Evolutionary conservation across 2,888 invertebrate genomes (phyloP), one percentile per base, ranked within the genome.

Genomic region (Labia minor): DNA sequence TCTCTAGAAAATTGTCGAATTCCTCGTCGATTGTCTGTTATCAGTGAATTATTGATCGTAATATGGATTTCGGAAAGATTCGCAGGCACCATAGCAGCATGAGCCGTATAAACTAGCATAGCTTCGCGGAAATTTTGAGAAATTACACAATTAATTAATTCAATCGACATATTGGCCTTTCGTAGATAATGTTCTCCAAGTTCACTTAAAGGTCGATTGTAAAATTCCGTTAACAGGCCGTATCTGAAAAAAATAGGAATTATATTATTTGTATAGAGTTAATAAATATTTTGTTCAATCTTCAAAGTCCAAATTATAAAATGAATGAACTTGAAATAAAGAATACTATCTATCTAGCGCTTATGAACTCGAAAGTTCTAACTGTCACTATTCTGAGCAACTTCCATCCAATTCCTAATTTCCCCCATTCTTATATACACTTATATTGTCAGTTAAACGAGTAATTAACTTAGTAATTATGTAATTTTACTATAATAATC

Each of bases 1-100:
- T 99, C 95, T 74, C 94, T 86, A 62, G 95, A 93, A 73, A 92
- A 89, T 73, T 97, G 96, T 67, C 86, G 84, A 70, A 97, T 86
- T 14, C 96, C 94, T 75, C 84, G 85, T 0, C 89, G 90, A 76
- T 99, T 99, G 73, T 92, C 90, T 0, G 86, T 86, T 49, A 99
- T 89, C 68, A 89, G 80, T 65, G 89, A 89, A 71, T 86, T 86
- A 73, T 95, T 95, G 1, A 99, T 83, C 80, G 91, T 91, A 70
- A 97, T 86, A 0, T 90, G 88, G 64, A 97, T 88, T 80, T 95
- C 93, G 0, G 94, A 92, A 65, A 96, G 83, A 74, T 94, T 93
- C 69, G 93, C 90, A 1, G 85, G 84, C 69, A 88, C 88, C 62
- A 90, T 85, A 75, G 93, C 92, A 88, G 92, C 91, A 74, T 86